Conservation (phyloP, 2,888 invertebrate genomes). For the Dorcus parallelipipedus region DNA sequence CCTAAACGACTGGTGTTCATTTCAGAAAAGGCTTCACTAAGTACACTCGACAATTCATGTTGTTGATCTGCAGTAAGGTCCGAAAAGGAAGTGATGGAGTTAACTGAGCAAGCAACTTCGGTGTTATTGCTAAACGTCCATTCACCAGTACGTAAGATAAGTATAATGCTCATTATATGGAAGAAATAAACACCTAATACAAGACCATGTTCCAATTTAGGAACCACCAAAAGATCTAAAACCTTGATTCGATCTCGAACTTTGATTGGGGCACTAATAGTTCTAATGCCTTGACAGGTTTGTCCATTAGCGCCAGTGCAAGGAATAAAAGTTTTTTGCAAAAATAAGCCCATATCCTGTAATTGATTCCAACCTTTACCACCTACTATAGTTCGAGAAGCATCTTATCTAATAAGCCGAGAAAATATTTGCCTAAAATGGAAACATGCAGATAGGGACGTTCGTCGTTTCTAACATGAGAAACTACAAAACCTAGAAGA, state of each 20-base stretch:
- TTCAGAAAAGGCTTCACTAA: neutral
- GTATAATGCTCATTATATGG: conserved; percentile 11
- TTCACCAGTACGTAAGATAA: conserved; percentile 4
- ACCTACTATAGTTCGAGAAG: neutral
- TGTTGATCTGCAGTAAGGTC: too few species aligned
- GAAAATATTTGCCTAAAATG: neutral
- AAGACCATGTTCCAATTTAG: conserved; percentile 12
- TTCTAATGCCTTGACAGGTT: conserved; percentile 5
- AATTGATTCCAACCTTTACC: too few species aligned
- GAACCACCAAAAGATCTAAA: conserved; percentile 17
- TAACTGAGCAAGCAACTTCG: neutral
- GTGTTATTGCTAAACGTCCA: conserved; percentile 7
- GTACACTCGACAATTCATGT: neutral
- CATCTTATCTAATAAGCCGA: neutral
- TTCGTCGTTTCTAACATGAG: conserved; percentile 4
- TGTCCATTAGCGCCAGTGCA: conserved; percentile 19
- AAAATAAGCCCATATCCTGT: too few species aligned
- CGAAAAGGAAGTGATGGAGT: neutral
- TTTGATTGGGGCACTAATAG: conserved; percentile 4
- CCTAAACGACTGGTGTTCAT: neutral
- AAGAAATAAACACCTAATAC: conserved; percentile 19
- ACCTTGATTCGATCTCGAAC: conserved; percentile 9
- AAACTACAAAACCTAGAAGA: neutral
- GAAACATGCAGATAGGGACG: conserved; percentile 7
- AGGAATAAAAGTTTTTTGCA: too few species aligned